Evolutionary conservation across 1,140 invertebrate genomes (phyloP).

Genomic region (Heterodera schachtii): DNA sequence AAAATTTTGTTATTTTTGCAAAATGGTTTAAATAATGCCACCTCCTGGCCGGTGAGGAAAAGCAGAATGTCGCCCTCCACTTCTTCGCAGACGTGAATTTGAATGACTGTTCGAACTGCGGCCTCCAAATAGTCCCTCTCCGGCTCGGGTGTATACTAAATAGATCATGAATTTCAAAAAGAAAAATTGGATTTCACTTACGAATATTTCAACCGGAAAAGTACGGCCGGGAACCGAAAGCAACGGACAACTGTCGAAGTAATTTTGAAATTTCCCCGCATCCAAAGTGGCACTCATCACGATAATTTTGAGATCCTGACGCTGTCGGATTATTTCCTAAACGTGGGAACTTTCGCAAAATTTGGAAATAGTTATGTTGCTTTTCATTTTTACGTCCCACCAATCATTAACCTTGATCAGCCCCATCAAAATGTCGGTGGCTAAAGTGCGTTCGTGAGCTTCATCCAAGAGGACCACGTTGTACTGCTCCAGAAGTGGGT

Average conservation of each 20-base stretch:
- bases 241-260: conserved; percentile 85
- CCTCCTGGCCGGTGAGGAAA: conserved; percentile 87
- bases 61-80: conserved; percentile 86
- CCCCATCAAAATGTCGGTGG: conserved; percentile 98
- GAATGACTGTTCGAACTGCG: conserved; percentile 94
- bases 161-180: conserved; percentile 16
- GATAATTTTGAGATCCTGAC: conserved; percentile 90
- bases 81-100: conserved; percentile 99
- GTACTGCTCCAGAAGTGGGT: conserved; percentile 94
- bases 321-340: conserved; percentile 93
- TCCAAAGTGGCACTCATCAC: conserved; percentile 99
- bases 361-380: too few species aligned
- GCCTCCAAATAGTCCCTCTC: conserved; percentile 98
- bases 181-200: conserved; percentile 41
- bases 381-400: not conserved
- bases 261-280: conserved; percentile 85
- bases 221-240: conserved; percentile 97
- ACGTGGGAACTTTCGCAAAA: conserved; percentile 71
- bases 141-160: conserved; percentile 89
- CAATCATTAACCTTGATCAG: conserved; percentile 65
- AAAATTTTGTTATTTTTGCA: conserved; percentile 51
- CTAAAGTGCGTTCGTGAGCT: conserved; percentile 95
- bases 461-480: conserved; percentile 93
- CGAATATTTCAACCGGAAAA: conserved; percentile 94
- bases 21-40: conserved; percentile 61